These are phyloP conservation scores for Pitangus sulphuratus DNA, from an alignment of 2,797 vertebrate genomes.

Conservation along the genomic window DNA sequence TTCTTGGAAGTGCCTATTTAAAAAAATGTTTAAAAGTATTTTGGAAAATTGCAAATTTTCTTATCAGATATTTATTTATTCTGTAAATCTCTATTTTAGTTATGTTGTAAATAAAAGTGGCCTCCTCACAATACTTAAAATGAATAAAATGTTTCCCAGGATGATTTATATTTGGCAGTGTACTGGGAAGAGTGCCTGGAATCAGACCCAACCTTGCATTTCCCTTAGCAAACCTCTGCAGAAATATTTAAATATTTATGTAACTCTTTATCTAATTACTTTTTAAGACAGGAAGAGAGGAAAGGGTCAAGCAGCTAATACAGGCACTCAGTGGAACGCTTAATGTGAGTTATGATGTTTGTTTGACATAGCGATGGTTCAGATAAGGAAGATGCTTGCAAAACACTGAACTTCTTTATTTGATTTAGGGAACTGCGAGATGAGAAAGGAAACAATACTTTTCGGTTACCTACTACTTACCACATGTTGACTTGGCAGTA, in stretches of 20 bases:
- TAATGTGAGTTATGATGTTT: slow-evolving; percentile 12
- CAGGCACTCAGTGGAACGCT: slow-evolving; percentile 22
- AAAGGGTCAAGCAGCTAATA: slow-evolving; percentile 17
- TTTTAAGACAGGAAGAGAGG: slow-evolving; percentile 39
- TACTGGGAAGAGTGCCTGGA: slow-evolving; percentile 31
- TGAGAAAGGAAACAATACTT: neutral
- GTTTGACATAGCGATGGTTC: neutral
- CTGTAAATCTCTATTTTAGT: neutral
- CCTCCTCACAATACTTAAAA: neutral
- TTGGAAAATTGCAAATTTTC: neutral
- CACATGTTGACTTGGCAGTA: neutral
- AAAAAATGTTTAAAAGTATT: neutral
- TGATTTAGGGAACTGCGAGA: neutral
- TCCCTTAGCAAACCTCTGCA: neutral
- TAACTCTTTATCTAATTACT: slow-evolving; percentile 43
- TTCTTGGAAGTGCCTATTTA: neutral
- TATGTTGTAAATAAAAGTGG: slow-evolving; percentile 2
- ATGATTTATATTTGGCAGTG: slow-evolving; percentile 30
- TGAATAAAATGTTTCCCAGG: slow-evolving; percentile 38
- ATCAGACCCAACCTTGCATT: neutral
- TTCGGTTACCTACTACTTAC: neutral
- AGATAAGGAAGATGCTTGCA: slow-evolving; percentile 6
- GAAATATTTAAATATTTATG: slow-evolving; percentile 58
- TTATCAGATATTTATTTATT: neutral
- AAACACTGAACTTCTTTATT: neutral